Evolutionary conservation across 2,113 vertebrate genomes (phyloP).

Genomic region (Amia ocellicauda): DNA sequence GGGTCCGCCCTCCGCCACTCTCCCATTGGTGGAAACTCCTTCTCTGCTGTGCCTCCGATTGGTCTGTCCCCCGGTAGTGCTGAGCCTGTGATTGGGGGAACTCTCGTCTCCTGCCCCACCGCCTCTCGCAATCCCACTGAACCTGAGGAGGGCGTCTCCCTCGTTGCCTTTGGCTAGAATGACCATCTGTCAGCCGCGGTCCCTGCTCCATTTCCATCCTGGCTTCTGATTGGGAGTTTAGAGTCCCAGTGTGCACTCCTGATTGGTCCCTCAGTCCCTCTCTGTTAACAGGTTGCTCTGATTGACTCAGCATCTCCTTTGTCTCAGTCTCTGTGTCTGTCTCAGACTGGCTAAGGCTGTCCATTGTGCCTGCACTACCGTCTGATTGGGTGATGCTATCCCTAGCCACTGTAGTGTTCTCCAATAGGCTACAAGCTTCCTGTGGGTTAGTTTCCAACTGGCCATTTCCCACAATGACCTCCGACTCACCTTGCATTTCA

Average conservation of each 20-base stretch:
- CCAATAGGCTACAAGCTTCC: too few species aligned
- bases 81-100: slow-evolving; percentile 33
- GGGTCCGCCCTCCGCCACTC: slow-evolving; percentile 21
- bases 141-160: background rate
- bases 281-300: background rate
- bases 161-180: too few species aligned
- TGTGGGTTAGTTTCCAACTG: too few species aligned
- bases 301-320: background rate
- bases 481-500: too few species aligned
- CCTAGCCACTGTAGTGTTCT: too few species aligned
- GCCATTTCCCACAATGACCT: too few species aligned
- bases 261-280: slow-evolving; percentile 6
- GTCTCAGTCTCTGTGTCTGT: too few species aligned
- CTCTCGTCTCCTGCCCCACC: slow-evolving; percentile 26
- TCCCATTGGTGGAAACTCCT: slow-evolving; percentile 41
- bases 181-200: background rate
- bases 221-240: slow-evolving; percentile 4
- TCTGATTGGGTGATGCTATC: too few species aligned
- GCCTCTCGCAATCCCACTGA: slow-evolving; percentile 39
- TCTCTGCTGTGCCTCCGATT: slow-evolving; percentile 24
- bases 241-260: slow-evolving; percentile 6
- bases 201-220: slow-evolving; percentile 6
- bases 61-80: slow-evolving; percentile 21
- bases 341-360: too few species aligned
- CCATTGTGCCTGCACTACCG: too few species aligned